phyloP scores from a whole-genome alignment of 2,888 invertebrate genomes.

The Girardia tigrina region DNA sequence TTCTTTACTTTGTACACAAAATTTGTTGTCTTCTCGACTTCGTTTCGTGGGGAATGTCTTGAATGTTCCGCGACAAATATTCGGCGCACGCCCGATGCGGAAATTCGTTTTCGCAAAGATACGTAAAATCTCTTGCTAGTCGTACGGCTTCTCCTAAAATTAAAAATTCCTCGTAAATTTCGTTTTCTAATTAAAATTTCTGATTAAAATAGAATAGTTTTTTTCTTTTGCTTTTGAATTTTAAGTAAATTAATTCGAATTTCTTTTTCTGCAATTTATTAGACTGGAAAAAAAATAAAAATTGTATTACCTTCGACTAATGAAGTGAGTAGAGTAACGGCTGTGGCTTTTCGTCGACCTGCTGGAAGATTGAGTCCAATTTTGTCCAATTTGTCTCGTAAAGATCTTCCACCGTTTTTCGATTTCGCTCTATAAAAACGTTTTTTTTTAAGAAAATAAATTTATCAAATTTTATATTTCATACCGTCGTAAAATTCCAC shows the following conservation, averaged over 20 bases:
- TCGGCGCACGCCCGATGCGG: slow-evolving; percentile 91
- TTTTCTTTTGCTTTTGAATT: no score
- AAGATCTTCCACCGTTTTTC: slow-evolving; percentile 85
- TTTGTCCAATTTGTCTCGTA: slow-evolving; percentile 87
- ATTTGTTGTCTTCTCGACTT: slow-evolving; percentile 54
- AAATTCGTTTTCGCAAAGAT: slow-evolving; percentile 97
- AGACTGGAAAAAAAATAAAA: not conserved
- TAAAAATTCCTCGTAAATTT: no score
- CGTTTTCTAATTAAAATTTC: no score
- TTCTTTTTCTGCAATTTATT: not conserved
- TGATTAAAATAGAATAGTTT: no score
- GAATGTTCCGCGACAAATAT: slow-evolving; percentile 70
- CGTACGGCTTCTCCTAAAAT: slow-evolving; percentile 88
- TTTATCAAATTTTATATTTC: not conserved
- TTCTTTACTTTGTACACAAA: slow-evolving; percentile 76
- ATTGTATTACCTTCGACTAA: slow-evolving; percentile 70
- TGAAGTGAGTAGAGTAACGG: slow-evolving; percentile 86
- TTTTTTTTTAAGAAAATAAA: not conserved
- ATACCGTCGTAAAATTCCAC: slow-evolving; percentile 67
- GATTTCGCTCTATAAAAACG: slow-evolving; percentile 65
- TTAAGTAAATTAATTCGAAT: not conserved
- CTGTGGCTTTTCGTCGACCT: slow-evolving; percentile 88
- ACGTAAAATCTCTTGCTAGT: slow-evolving; percentile 90
- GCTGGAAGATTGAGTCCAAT: slow-evolving; percentile 93
- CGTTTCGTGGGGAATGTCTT: slow-evolving; percentile 45